phyloP scores from a whole-genome alignment of 2,797 vertebrate genomes.

The Nasua narica region DNA sequence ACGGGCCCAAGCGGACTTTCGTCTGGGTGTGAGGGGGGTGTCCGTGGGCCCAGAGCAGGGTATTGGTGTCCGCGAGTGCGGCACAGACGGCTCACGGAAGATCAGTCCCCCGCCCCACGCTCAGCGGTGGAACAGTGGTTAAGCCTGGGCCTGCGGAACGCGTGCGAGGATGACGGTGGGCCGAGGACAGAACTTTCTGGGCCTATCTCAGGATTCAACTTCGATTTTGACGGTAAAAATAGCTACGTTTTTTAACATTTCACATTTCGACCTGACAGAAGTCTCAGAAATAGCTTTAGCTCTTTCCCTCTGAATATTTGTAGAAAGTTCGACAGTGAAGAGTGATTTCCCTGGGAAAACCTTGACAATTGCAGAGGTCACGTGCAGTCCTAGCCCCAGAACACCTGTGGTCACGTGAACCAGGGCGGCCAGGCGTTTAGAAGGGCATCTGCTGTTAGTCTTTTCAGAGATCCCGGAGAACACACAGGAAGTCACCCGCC shows the following conservation, averaged over 20 bases:
- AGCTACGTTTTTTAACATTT: not conserved
- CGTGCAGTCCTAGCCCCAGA: not conserved
- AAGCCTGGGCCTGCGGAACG: not conserved
- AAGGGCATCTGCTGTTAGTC: not conserved
- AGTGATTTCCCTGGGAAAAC: not conserved
- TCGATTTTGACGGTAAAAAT: not conserved
- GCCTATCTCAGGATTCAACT: not conserved
- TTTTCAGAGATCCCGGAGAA: not conserved
- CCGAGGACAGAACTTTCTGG: not conserved
- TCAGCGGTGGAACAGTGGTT: not conserved
- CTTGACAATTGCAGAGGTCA: not conserved
- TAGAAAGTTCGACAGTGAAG: not conserved
- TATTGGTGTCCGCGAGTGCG: accelerated
- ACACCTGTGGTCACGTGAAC: not conserved
- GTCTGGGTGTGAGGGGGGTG: no score
- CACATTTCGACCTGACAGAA: not conserved
- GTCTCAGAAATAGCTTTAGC: not conserved
- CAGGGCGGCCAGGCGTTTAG: not conserved
- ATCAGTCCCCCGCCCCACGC: accelerated
- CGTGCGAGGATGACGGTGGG: not conserved
- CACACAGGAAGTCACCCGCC: not conserved
- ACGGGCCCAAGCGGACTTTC: not conserved
- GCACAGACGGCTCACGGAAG: not conserved
- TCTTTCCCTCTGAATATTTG: not conserved
- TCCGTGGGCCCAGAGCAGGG: not conserved